phyloP scores from a whole-genome alignment of 2,888 invertebrate genomes.

The Cryptus viduatorius region DNA sequence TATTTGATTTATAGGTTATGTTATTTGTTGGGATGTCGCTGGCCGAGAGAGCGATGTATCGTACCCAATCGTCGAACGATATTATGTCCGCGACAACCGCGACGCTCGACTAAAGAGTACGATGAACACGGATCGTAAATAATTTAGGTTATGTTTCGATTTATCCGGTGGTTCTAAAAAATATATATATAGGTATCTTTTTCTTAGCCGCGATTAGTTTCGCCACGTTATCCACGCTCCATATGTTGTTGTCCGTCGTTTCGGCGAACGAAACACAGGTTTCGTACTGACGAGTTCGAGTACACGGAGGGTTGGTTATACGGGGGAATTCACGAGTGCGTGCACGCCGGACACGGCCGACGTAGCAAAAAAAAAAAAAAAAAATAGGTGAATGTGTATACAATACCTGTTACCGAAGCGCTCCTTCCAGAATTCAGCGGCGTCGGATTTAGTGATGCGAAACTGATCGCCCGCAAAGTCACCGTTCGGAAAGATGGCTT shows the following conservation, averaged over 20 bases:
- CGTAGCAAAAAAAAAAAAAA: not conserved
- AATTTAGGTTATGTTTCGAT: not conserved
- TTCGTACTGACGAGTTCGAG: too few relatives aligned
- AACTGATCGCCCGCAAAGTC: conserved; percentile 98
- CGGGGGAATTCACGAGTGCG: not conserved
- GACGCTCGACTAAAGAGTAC: not conserved
- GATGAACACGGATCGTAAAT: not conserved
- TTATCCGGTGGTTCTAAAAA: not conserved
- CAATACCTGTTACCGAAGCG: conserved; percentile 97
- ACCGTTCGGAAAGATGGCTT: conserved; percentile 98
- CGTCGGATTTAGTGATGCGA: conserved; percentile 99
- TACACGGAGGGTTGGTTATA: too few relatives aligned
- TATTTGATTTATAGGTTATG: not conserved
- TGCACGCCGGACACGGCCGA: too few relatives aligned
- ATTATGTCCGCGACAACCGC: not conserved
- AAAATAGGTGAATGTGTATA: not conserved
- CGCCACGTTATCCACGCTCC: too few relatives aligned
- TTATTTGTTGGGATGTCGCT: not conserved
- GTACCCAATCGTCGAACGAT: too few relatives aligned
- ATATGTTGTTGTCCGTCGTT: too few relatives aligned
- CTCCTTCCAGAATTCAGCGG: conserved; percentile 98
- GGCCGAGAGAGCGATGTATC: too few relatives aligned
- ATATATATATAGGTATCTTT: not conserved
- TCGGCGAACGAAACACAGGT: too few relatives aligned
- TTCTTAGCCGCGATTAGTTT: too few relatives aligned